These are phyloP conservation scores for Plebejus anna DNA, from an alignment of 2,888 invertebrate species.

Conservation along the genomic window DNA sequence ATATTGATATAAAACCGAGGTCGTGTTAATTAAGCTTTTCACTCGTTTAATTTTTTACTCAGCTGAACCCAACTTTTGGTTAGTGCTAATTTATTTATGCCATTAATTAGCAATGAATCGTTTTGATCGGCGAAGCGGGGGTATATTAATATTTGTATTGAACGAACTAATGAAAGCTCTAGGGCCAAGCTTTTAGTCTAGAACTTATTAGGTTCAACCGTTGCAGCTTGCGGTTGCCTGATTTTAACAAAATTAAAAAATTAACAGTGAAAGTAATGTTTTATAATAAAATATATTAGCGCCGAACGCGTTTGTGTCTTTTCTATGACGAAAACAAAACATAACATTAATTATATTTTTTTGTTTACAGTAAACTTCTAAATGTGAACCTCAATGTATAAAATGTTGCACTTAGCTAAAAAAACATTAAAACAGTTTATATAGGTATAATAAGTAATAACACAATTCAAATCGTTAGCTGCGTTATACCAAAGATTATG, in stretches of 20 bases:
- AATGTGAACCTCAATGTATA: background rate
- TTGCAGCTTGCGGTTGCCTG: background rate
- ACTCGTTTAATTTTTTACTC: slow-evolving; percentile 70
- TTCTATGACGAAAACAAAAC: background rate
- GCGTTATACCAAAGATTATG: background rate
- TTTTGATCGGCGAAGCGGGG: slow-evolving; percentile 56
- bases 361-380: too few relatives aligned
- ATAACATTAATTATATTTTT: background rate
- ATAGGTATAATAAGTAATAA: too few relatives aligned
- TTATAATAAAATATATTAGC: background rate
- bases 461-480: background rate
- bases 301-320: background rate
- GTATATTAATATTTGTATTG: slow-evolving; percentile 35
- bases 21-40: slow-evolving; percentile 74
- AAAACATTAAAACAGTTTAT: background rate
- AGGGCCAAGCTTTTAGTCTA: background rate
- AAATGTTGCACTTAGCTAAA: background rate
- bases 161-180: slow-evolving; percentile 32
- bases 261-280: background rate
- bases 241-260: background rate
- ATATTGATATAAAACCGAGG: slow-evolving; percentile 72
- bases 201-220: background rate
- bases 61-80: slow-evolving; percentile 57
- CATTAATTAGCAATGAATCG: slow-evolving; percentile 68
- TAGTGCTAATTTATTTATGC: slow-evolving; percentile 63